A percentile compares a stretch with the other conserved stretches of the same genome.
These are phyloP conservation scores for Listronotus bonariensis DNA, from an alignment of 1,140 invertebrate genomes.

Conservation along the genomic window DNA sequence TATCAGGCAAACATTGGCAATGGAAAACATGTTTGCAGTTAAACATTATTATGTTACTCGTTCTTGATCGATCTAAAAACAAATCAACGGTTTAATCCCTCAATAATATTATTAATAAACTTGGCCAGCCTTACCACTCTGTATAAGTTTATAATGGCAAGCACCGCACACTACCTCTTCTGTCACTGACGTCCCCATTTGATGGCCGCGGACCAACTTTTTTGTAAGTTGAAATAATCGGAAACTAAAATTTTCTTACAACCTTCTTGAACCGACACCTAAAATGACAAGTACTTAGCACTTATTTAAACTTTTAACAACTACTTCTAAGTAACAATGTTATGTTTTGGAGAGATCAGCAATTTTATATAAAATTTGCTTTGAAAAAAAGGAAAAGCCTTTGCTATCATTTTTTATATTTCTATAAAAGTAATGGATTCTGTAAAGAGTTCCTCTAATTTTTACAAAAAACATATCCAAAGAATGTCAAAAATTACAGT, in stretches of 20 bases:
- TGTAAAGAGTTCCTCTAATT: too few species aligned
- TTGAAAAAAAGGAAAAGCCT: too few species aligned
- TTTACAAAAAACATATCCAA: too few species aligned
- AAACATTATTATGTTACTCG: constrained; percentile 71
- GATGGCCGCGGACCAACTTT: constrained; percentile 75
- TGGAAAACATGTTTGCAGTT: constrained; percentile 92
- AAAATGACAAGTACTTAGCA: constrained; percentile 9
- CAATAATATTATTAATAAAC: constrained; percentile 56
- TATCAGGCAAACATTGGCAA: constrained; percentile 73
- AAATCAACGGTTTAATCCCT: neutral
- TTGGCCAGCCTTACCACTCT: constrained; percentile 60
- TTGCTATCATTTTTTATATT: too few species aligned
- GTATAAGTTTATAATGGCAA: constrained; percentile 70
- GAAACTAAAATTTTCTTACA: constrained; percentile 85
- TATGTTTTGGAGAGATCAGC: too few species aligned
- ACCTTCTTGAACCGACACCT: constrained; percentile 85
- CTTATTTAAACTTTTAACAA: too few species aligned
- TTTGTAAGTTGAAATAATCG: constrained; percentile 89
- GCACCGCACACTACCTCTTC: constrained; percentile 76
- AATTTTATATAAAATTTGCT: too few species aligned
- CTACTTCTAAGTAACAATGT: too few species aligned
- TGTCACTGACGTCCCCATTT: constrained; percentile 72
- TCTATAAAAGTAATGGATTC: too few species aligned
- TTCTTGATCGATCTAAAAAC: constrained; percentile 41
- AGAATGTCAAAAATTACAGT: too few species aligned